Conservation (phyloP, 1,140 invertebrate species). For the Protaetia brevitarsis region DNA sequence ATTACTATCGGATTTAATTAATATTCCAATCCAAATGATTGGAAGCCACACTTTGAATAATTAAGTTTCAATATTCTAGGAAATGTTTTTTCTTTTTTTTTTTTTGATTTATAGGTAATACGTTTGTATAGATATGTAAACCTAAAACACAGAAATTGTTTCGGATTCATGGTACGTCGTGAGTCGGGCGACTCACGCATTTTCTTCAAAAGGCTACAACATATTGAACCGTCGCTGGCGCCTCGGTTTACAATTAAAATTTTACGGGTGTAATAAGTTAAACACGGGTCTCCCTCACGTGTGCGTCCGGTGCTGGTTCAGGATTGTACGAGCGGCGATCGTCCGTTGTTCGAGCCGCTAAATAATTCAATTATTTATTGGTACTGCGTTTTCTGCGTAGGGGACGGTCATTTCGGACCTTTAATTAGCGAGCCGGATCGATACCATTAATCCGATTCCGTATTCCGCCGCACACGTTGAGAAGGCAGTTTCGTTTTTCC, state of each 20-base stretch:
- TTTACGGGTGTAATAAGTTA: neutral
- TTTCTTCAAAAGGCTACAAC: neutral
- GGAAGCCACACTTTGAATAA: no score
- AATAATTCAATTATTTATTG: conserved; percentile 6
- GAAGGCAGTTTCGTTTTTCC: neutral
- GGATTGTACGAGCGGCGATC: neutral
- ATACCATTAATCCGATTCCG: neutral
- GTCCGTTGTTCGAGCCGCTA: neutral
- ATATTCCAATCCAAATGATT: no score
- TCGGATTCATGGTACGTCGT: no score
- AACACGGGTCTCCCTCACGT: neutral
- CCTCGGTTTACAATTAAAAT: neutral
- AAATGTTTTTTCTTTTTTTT: no score
- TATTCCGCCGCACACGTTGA: neutral
- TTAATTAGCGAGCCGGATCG: neutral
- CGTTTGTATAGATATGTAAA: no score
- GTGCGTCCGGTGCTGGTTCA: neutral
- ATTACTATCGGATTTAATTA: no score
- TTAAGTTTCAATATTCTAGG: no score
- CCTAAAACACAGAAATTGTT: no score
- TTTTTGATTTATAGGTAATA: no score
- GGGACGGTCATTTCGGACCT: neutral
- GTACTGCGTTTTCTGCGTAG: neutral
- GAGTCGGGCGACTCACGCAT: neutral
- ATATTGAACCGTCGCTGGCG: neutral